phyloP scores from a whole-genome alignment of 2,888 invertebrate species.

The Drosophila dives region DNA sequence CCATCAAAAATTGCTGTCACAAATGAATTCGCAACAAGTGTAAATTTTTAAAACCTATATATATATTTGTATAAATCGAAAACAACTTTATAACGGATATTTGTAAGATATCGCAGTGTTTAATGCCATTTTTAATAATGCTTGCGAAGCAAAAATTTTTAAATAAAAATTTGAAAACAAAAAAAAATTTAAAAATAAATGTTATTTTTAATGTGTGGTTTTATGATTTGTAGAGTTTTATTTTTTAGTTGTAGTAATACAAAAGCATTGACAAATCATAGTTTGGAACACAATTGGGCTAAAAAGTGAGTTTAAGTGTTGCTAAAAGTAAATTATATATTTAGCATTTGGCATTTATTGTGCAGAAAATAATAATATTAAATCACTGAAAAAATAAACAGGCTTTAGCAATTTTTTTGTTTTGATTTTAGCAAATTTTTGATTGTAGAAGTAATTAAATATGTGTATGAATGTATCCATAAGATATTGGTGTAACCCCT shows the following conservation, averaged over 20 bases:
- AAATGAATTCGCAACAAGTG: constrained; percentile 63
- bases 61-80: constrained; percentile 55
- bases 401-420: constrained; percentile 34
- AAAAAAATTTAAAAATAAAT: constrained; percentile 1
- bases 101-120: constrained; percentile 53
- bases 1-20: constrained; percentile 70
- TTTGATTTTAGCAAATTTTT: constrained; percentile 34
- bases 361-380: constrained; percentile 5
- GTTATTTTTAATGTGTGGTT: constrained; percentile 5
- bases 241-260: constrained; percentile 20
- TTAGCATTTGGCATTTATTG: constrained; percentile 2
- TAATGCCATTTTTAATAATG: constrained; percentile 48
- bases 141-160: constrained; percentile 67
- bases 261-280: constrained; percentile 78
- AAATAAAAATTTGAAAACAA: constrained; percentile 13
- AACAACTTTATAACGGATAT: constrained; percentile 38
- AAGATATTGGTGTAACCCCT: constrained; percentile 35
- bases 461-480: constrained; percentile 6
- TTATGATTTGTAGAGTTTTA: constrained; percentile 14
- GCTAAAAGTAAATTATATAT: neutral
- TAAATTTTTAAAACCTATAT: constrained; percentile 64
- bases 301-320: neutral
- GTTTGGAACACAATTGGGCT: constrained; percentile 27
- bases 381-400: constrained; percentile 17
- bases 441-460: constrained; percentile 38